Evolutionary conservation across 2,113 vertebrate genomes (phyloP), one percentile per base, ranked within the genome.

Genomic region (Lasiurus borealis): DNA sequence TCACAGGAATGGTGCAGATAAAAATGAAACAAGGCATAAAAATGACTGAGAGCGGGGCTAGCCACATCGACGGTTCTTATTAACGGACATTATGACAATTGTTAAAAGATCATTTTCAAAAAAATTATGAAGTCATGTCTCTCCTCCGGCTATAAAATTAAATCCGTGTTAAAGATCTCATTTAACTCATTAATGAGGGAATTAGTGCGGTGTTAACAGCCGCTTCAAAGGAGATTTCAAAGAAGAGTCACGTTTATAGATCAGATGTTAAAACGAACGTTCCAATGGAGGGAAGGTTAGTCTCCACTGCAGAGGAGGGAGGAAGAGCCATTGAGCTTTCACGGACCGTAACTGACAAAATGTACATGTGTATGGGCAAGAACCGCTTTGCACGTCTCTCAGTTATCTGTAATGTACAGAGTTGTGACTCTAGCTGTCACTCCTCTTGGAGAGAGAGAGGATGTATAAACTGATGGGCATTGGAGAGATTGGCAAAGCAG

Each of bases 221-320:
- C n/a, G 85, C 5, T 66, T 94, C 83, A 93, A 69, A 85, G 50
- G 86, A 57, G 23, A 90, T 84, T 66, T 15, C 71, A 76, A 64
- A 95, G 59, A 82, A 59, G 23, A 81, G 57, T 76, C 19, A 81
- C 11, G 93, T 40, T 82, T 76, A 10, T 52, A 80, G 19, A 88
- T 68, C 15, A 84, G 36, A 75, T 66, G 14, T 69, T 91, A 27
- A 94, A 84, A 97, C 68, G n/a, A 64, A 89, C 44, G 3, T 68
- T 9, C 0, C 57, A 25, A 31, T 72, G 66, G 21, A 77, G 9
- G 36, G 93, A 76, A 88, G 68, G 80, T 48, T 59, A 88, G 23
- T 57, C 48, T 93, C 44, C 77, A 94, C 23, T 16, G 23, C 29
- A 59, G 40, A 50, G n/a, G 2, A 6, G 5, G 15, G 12, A 36